phyloP scores from a whole-genome alignment of 2,797 vertebrate species.

The Hemibagrus guttatus region DNA sequence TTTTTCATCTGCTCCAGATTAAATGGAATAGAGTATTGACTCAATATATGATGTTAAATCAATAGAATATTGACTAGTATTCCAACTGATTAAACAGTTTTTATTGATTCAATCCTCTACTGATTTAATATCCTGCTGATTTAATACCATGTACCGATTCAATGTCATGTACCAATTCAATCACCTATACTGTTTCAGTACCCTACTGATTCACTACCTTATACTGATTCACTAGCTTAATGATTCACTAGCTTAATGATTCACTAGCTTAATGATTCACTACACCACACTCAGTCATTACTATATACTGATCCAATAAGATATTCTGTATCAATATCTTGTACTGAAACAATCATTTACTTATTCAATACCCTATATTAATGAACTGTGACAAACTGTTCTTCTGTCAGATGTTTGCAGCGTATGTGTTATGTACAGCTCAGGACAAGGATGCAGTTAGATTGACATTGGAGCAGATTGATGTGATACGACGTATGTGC shows the following conservation, averaged over 20 bases:
- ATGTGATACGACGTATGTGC: constrained; percentile 86
- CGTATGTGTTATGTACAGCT: constrained; percentile 85
- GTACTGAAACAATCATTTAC: background rate
- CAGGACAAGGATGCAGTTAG: constrained; percentile 88
- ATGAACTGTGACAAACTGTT: background rate
- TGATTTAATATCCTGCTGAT: background rate
- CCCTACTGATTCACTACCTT: background rate
- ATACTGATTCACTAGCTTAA: background rate
- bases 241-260: background rate
- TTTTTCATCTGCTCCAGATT: too few species aligned
- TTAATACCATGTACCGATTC: background rate
- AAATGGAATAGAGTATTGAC: too few species aligned
- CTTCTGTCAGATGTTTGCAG: constrained; percentile 86
- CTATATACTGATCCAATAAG: background rate
- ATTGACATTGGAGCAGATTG: constrained; percentile 92
- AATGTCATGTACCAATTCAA: background rate
- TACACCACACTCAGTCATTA: background rate
- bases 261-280: background rate
- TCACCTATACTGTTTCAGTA: background rate
- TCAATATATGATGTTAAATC: too few species aligned
- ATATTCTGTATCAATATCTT: background rate
- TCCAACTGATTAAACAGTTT: too few species aligned
- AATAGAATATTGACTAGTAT: too few species aligned
- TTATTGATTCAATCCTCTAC: too few species aligned
- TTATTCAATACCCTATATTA: background rate